phyloP scores from a whole-genome alignment of 2,888 invertebrate genomes.

The Theodoxus fluviatilis region DNA sequence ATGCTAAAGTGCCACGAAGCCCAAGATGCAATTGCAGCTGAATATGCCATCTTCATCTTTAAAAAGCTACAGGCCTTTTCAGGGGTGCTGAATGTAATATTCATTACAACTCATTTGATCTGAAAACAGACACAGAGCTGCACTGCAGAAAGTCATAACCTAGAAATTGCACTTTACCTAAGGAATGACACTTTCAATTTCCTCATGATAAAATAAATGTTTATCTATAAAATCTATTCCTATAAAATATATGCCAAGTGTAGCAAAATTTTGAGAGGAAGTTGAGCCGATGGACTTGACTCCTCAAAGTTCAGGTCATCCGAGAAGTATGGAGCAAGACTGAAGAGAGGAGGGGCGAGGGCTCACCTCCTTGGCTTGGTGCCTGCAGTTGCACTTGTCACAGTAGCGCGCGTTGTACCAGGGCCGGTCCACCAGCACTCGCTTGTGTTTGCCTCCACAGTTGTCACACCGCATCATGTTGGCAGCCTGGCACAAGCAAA shows the following conservation, averaged over 20 bases:
- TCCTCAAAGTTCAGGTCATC: neutral
- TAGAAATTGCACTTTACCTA: neutral
- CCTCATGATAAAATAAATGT: neutral
- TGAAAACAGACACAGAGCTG: neutral
- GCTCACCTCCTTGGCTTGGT: constrained; percentile 62
- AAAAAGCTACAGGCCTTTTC: no score
- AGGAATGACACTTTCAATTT: neutral
- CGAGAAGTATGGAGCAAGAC: neutral
- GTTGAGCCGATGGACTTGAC: no score
- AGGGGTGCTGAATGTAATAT: no score
- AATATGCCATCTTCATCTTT: no score
- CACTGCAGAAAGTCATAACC: neutral
- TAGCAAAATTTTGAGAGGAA: neutral
- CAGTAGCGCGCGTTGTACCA: constrained; percentile 92
- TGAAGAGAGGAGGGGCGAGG: neutral
- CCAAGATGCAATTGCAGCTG: no score
- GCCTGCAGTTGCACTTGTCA: constrained; percentile 69
- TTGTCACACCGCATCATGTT: constrained; percentile 94
- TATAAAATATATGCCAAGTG: neutral
- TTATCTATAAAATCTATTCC: neutral
- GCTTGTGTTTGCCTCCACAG: constrained; percentile 88
- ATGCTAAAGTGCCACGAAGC: no score
- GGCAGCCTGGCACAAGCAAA: constrained; percentile 72
- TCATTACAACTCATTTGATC: no score
- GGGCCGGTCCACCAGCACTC: constrained; percentile 84